Percentiles rank a stretch among this genome's conserved stretches.
These are phyloP conservation scores for Oreochromis spilurus DNA, from an alignment of 2,113 vertebrate genomes.

Conservation along the genomic window DNA sequence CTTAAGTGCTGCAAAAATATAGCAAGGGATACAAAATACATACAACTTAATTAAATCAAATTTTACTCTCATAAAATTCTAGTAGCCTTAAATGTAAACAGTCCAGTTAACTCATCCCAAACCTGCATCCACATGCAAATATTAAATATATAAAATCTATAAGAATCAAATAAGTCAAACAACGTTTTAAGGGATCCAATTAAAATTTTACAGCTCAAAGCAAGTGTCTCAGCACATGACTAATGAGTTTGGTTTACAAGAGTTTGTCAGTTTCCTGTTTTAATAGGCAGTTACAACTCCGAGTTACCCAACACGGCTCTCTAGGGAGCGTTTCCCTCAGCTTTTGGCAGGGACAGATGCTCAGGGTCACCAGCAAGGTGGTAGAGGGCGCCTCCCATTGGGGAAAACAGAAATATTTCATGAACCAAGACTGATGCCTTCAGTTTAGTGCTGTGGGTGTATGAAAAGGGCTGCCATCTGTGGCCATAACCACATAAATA, in stretches of 20 bases:
- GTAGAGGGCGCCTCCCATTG: constrained; percentile 37
- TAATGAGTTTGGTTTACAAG: constrained; percentile 66
- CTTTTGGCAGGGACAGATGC: constrained; percentile 44
- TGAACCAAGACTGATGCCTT: constrained; percentile 21
- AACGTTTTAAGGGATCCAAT: constrained; percentile 13
- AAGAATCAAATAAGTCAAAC: background rate
- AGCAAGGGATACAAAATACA: background rate
- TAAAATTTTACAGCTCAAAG: constrained; percentile 48
- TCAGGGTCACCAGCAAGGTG: constrained; percentile 53
- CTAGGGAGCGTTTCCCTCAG: constrained; percentile 41
- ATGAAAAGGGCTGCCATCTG: constrained; percentile 48
- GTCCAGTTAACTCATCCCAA: background rate
- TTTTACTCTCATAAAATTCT: background rate
- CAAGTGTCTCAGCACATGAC: constrained; percentile 49
- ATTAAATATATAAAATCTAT: background rate
- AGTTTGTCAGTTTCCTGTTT: constrained; percentile 65
- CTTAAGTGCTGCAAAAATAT: background rate
- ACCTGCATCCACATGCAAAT: background rate
- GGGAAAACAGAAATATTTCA: constrained; percentile 48
- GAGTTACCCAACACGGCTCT: constrained; percentile 54
- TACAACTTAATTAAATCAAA: background rate
- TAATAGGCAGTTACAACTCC: constrained; percentile 53
- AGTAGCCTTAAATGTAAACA: background rate
- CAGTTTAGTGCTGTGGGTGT: background rate
- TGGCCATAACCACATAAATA: constrained; percentile 48